These are phyloP conservation scores for Tetrapedia diversipes DNA, from an alignment of 2,888 invertebrate genomes.

Conservation along the genomic window DNA sequence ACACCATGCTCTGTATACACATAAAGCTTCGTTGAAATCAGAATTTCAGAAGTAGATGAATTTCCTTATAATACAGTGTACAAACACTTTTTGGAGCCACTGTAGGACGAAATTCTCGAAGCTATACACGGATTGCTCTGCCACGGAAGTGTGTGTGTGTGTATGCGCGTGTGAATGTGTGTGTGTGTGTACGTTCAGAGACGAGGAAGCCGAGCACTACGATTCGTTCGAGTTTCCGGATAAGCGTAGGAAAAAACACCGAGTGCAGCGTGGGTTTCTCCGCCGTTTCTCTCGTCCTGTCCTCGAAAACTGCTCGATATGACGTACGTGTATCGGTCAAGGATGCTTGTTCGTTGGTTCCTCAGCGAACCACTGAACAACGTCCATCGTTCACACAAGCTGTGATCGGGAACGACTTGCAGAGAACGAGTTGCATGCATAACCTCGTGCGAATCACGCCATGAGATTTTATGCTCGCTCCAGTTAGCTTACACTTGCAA, in stretches of 20 bases:
- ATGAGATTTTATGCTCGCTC: slow-evolving; percentile 8
- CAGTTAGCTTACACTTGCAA: slow-evolving; percentile 7
- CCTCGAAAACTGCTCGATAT: too few species aligned
- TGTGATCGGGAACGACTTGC: too few species aligned
- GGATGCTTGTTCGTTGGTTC: slow-evolving; percentile 18
- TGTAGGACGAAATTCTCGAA: too few species aligned
- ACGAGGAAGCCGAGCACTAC: neutral
- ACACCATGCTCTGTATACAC: too few species aligned
- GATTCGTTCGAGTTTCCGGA: neutral
- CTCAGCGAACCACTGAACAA: slow-evolving; percentile 11
- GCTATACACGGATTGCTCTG: too few species aligned
- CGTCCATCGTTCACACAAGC: too few species aligned
- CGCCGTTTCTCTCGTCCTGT: neutral
- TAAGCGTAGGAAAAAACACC: neutral
- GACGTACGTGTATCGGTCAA: neutral
- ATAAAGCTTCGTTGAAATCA: too few species aligned
- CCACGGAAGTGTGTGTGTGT: too few species aligned
- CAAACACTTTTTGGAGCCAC: too few species aligned
- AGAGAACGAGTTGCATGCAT: slow-evolving; percentile 40
- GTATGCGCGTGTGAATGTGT: too few species aligned
- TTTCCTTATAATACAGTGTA: too few species aligned
- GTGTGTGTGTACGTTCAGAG: neutral
- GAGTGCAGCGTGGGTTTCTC: slow-evolving; percentile 9
- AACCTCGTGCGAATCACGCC: slow-evolving; percentile 12
- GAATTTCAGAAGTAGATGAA: too few species aligned